Conservation (phyloP, 2,797 vertebrate genomes). For the Sebastes oblongus region DNA sequence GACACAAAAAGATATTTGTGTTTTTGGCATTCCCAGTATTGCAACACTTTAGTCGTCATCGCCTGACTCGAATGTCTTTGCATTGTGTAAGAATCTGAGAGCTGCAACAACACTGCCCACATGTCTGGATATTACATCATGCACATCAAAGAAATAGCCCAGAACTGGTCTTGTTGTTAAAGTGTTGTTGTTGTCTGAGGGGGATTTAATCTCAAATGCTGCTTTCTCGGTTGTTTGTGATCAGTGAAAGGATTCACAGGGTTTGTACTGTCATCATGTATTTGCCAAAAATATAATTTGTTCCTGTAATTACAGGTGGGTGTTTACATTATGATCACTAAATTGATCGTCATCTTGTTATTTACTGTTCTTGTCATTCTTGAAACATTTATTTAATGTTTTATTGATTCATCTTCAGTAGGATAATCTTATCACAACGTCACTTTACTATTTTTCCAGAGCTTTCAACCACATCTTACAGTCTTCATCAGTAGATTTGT, state of each 20-base stretch:
- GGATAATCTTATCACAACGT: background rate
- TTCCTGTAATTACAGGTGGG: background rate
- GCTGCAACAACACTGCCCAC: background rate
- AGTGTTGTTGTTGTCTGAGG: background rate
- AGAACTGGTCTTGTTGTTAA: background rate
- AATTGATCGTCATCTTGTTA: background rate
- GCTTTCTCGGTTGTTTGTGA: background rate
- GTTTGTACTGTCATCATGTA: background rate
- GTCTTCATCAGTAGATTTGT: background rate
- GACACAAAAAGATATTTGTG: background rate
- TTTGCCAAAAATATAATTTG: rapidly evolving
- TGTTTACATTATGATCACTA: background rate
- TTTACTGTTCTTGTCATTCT: background rate
- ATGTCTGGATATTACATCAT: constrained; percentile 19
- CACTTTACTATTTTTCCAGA: background rate
- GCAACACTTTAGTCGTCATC: constrained; percentile 19
- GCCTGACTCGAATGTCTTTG: background rate
- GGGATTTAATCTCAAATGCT: background rate
- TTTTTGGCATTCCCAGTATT: constrained; percentile 3
- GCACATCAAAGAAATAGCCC: background rate
- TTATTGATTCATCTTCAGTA: background rate
- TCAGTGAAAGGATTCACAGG: background rate
- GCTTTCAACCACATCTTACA: background rate
- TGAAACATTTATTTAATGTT: too few relatives aligned
- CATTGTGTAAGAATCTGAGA: constrained; percentile 21